Evolutionary conservation across 2,113 vertebrate genomes (phyloP).

Genomic region (Eudorcas thomsonii): DNA sequence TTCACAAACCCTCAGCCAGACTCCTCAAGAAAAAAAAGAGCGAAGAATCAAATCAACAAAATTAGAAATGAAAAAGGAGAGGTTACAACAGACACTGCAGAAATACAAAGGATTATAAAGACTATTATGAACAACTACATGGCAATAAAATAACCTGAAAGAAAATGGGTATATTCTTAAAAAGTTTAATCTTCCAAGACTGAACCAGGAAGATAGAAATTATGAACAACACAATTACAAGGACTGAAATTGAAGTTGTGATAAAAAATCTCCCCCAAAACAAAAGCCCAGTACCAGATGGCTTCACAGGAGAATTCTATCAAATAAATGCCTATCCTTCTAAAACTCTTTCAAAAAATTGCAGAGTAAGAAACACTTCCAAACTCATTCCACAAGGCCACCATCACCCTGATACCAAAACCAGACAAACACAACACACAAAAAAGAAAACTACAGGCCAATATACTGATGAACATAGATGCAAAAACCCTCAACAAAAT

Average conservation of each 20-base stretch:
- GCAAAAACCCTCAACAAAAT: background rate
- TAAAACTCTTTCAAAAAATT: background rate
- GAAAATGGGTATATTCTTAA: background rate
- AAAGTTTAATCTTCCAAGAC: background rate
- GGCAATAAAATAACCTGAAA: background rate
- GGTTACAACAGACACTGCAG: background rate
- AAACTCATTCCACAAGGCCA: background rate
- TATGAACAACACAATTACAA: background rate
- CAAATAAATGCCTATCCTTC: background rate
- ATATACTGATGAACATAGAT: background rate
- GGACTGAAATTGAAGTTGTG: background rate
- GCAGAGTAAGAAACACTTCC: background rate
- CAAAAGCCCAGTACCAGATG: background rate
- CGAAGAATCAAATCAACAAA: background rate
- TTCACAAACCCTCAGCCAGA: background rate
- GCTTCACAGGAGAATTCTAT: background rate
- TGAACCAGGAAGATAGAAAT: background rate
- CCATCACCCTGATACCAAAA: background rate
- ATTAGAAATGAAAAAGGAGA: background rate
- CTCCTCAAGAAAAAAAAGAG: background rate
- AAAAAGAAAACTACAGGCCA: background rate
- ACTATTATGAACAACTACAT: background rate
- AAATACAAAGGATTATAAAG: background rate
- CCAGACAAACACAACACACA: background rate
- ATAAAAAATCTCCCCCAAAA: background rate